These are phyloP conservation scores for Mimas tiliae DNA, from an alignment of 2,888 invertebrate species.

Conservation along the genomic window DNA sequence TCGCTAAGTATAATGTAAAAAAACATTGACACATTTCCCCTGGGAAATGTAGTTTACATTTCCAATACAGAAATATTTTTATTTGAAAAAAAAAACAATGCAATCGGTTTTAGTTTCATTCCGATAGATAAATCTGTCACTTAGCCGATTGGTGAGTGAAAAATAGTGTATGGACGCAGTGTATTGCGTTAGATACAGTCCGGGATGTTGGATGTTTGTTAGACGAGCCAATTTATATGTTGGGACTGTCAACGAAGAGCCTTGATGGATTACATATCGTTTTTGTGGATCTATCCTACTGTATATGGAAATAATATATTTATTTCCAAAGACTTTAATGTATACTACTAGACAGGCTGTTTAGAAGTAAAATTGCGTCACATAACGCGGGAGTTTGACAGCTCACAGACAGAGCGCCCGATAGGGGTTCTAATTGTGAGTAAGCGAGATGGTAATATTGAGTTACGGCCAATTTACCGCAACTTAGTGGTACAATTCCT, in stretches of 20 bases:
- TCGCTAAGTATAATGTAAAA: neutral
- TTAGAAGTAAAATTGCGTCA: too few species aligned
- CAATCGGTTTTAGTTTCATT: slow-evolving; percentile 19
- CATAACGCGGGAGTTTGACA: too few species aligned
- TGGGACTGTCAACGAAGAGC: neutral
- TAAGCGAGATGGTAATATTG: too few species aligned
- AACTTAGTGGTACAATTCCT: too few species aligned
- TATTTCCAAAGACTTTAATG: too few species aligned
- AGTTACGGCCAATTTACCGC: too few species aligned
- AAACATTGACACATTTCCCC: slow-evolving; percentile 7
- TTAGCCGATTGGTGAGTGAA: slow-evolving; percentile 20
- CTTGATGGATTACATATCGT: neutral
- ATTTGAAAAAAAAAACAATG: slow-evolving; percentile 9
- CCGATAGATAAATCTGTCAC: slow-evolving; percentile 18
- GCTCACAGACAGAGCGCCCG: too few species aligned
- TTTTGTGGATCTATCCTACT: too few species aligned
- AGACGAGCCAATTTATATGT: neutral
- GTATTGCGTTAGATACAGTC: neutral
- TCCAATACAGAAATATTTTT: slow-evolving; percentile 9
- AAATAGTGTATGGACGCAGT: neutral
- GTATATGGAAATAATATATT: too few species aligned
- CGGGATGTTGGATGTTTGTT: neutral
- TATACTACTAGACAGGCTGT: too few species aligned
- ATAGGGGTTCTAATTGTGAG: too few species aligned
- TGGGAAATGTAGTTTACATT: slow-evolving; percentile 12